A percentile compares a stretch with the other conserved stretches of the same genome.
These are phyloP conservation scores for Cichladusa arquata DNA, from an alignment of 2,113 vertebrate species.

Conservation along the genomic window DNA sequence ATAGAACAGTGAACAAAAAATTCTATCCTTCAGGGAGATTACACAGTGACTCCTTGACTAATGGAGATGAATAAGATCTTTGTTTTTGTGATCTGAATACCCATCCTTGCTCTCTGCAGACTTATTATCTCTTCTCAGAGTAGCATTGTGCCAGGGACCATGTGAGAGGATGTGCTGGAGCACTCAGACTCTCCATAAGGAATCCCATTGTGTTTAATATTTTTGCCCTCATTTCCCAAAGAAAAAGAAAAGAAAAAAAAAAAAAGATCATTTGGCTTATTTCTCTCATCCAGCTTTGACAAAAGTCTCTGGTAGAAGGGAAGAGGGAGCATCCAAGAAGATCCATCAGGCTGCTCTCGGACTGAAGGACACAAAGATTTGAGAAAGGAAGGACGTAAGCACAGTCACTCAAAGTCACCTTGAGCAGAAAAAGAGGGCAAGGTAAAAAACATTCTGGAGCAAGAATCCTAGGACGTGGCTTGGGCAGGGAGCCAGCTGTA, in stretches of 20 bases:
- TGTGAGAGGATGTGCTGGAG: accelerated
- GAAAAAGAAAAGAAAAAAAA: neutral
- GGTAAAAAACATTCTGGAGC: neutral
- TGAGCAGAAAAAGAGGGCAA: neutral
- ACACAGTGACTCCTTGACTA: neutral
- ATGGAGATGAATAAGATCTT: neutral
- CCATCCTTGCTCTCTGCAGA: neutral
- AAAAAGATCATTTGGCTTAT: neutral
- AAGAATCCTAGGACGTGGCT: neutral
- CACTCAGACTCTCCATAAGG: neutral
- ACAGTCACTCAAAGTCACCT: neutral
- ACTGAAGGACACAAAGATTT: neutral
- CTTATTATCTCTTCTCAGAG: neutral
- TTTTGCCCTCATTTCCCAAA: neutral
- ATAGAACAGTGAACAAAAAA: neutral
- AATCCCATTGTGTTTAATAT: neutral
- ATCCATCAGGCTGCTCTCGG: neutral
- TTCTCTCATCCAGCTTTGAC: neutral
- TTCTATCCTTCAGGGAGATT: neutral
- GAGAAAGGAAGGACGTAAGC: neutral
- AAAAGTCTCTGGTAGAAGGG: neutral
- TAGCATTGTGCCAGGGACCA: accelerated
- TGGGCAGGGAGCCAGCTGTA: neutral
- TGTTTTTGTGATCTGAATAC: neutral
- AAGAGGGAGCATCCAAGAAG: neutral